These are phyloP conservation scores for Ariolimax columbianus DNA, from an alignment of 2,888 invertebrate genomes.

Conservation along the genomic window DNA sequence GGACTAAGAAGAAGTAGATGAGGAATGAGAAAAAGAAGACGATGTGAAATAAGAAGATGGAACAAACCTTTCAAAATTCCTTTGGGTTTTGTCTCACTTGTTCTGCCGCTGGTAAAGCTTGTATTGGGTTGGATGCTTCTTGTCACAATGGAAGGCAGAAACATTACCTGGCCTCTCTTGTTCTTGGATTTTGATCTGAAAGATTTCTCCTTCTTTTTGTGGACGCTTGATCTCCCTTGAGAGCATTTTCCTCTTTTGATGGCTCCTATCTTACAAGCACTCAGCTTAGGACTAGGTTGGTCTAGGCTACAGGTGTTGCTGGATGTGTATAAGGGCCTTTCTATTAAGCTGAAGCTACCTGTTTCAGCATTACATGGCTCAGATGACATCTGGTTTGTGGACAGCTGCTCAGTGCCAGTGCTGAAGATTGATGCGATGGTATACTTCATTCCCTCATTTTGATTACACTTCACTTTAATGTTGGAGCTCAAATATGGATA, in stretches of 20 bases:
- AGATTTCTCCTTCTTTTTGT: not conserved
- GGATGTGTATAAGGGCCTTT: not conserved
- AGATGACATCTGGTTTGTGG: not conserved
- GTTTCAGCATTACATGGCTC: not conserved
- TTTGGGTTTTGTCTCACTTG: not conserved
- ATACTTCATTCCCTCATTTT: not conserved
- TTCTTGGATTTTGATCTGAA: not conserved
- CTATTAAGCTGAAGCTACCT: not conserved
- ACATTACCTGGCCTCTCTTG: too few species aligned
- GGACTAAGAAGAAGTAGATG: too few species aligned
- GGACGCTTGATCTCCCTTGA: too few species aligned
- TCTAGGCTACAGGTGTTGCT: not conserved
- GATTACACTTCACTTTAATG: too few species aligned
- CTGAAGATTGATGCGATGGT: not conserved
- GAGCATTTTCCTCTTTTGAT: not conserved
- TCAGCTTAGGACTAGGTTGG: not conserved
- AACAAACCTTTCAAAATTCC: slow-evolving; percentile 17
- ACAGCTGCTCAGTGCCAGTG: not conserved
- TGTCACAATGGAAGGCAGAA: not conserved
- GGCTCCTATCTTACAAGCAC: too few species aligned
- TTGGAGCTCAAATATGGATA: not conserved
- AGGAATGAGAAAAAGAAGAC: too few species aligned
- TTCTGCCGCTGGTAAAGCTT: not conserved
- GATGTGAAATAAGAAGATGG: too few species aligned
- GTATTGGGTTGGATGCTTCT: not conserved